A percentile compares a stretch with the other conserved stretches of the same genome.
These are phyloP conservation scores for Papilio elwesi DNA, from an alignment of 2,888 invertebrate genomes.

Conservation along the genomic window DNA sequence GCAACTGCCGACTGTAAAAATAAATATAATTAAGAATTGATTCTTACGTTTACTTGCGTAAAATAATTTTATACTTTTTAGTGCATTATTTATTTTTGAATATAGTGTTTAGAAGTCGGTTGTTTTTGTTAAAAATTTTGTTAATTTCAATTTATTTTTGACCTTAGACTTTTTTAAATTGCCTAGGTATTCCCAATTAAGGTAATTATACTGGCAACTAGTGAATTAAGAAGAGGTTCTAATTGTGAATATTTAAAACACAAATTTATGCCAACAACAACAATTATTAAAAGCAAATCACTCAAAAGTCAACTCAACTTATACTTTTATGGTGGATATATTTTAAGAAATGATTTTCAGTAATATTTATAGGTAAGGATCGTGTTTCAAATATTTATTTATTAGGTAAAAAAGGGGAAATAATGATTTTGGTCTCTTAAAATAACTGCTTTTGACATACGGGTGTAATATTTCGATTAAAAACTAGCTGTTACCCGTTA, in stretches of 20 bases:
- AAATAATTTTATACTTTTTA: too few species aligned
- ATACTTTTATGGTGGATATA: conserved; percentile 4
- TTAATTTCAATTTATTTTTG: too few species aligned
- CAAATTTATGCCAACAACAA: not conserved
- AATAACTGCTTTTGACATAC: not conserved
- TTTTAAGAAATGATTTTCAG: conserved; percentile 24
- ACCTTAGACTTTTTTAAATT: too few species aligned
- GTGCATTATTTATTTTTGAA: too few species aligned
- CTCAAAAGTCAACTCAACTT: not conserved
- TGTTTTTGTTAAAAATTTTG: too few species aligned
- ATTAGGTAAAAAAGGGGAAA: not conserved
- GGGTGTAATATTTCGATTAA: too few species aligned
- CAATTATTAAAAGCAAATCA: conserved; percentile 10
- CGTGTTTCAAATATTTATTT: not conserved
- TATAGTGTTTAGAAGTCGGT: too few species aligned
- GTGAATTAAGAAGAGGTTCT: not conserved
- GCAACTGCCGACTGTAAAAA: too few species aligned
- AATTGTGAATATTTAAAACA: conserved; percentile 7
- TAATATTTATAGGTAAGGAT: conserved; percentile 28
- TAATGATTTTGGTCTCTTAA: not conserved
- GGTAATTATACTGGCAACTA: not conserved
- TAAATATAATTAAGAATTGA: too few species aligned
- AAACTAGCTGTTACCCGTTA: too few species aligned
- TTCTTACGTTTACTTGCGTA: too few species aligned
- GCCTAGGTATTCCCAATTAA: too few species aligned